Conservation (phyloP, 2,888 invertebrate genomes). For the Allolobophora icterica region DNA sequence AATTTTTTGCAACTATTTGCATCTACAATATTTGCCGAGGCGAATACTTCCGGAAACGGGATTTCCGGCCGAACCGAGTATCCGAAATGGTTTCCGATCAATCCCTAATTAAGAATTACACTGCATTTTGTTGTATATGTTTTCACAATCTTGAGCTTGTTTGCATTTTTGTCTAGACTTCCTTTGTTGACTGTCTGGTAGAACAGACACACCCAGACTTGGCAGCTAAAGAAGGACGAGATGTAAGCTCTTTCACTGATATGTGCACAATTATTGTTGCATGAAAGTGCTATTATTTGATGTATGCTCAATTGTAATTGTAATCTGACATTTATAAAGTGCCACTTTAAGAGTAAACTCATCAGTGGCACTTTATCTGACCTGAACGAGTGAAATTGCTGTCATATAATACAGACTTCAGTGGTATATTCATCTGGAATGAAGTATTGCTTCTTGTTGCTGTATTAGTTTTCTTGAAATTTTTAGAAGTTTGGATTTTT, state of each 20-base stretch:
- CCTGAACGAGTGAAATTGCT: too few relatives aligned
- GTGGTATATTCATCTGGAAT: neutral
- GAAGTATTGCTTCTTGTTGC: neutral
- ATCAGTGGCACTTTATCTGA: too few relatives aligned
- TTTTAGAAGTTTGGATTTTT: neutral
- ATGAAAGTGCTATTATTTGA: too few relatives aligned
- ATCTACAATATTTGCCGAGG: too few relatives aligned
- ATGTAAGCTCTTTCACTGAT: conserved; percentile 57
- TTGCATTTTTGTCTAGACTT: conserved; percentile 71
- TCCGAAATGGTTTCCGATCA: too few relatives aligned
- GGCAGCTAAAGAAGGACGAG: conserved; percentile 66
- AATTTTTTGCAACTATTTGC: too few relatives aligned
- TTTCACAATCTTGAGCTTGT: neutral
- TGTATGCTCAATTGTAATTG: too few relatives aligned
- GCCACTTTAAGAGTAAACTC: too few relatives aligned
- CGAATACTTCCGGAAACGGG: too few relatives aligned
- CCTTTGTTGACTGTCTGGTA: conserved; percentile 93
- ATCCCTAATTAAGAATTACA: neutral
- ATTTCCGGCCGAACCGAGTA: too few relatives aligned
- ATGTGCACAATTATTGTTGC: neutral
- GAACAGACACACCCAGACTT: conserved; percentile 96
- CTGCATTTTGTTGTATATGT: neutral
- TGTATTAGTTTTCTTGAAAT: neutral
- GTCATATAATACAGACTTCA: too few relatives aligned
- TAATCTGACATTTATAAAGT: too few relatives aligned